These are phyloP conservation scores for Anarrhichthys ocellatus DNA, from an alignment of 2,113 vertebrate species.

Conservation along the genomic window DNA sequence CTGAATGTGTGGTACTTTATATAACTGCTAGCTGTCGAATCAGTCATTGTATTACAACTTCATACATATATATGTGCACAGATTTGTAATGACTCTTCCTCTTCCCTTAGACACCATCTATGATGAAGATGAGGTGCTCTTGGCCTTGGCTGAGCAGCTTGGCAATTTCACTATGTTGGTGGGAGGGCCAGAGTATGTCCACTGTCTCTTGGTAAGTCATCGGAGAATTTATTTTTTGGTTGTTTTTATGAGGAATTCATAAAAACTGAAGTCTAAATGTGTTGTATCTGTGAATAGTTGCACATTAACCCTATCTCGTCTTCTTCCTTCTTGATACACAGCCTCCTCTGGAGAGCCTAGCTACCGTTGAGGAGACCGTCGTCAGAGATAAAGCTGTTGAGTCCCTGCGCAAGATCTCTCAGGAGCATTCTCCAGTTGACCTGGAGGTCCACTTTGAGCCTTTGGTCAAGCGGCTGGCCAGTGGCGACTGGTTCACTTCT, in stretches of 20 bases:
- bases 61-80: neutral
- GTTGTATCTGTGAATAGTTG: neutral
- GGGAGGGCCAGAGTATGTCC: slow-evolving; percentile 91
- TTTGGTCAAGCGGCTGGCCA: slow-evolving; percentile 91
- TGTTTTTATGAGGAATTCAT: neutral
- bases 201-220: slow-evolving; percentile 89
- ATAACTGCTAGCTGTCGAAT: neutral
- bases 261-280: neutral
- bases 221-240: neutral
- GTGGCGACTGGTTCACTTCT: slow-evolving; percentile 94
- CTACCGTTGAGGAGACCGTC: slow-evolving; percentile 93
- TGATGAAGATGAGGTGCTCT: slow-evolving; percentile 93
- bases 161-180: slow-evolving; percentile 93
- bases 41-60: neutral
- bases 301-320: neutral
- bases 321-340: slow-evolving; percentile 43
- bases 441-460: slow-evolving; percentile 94
- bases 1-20: neutral
- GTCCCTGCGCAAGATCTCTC: slow-evolving; percentile 91
- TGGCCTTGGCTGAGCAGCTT: slow-evolving; percentile 92
- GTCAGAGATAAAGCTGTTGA: slow-evolving; percentile 93
- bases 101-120: slow-evolving; percentile 89
- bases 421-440: slow-evolving; percentile 91
- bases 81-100: neutral
- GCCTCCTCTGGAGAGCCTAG: slow-evolving; percentile 93